Percentiles rank a stretch among this genome's conserved stretches.
Evolutionary conservation across 2,888 invertebrate genomes (phyloP).

Genomic region (Patella caerulea): DNA sequence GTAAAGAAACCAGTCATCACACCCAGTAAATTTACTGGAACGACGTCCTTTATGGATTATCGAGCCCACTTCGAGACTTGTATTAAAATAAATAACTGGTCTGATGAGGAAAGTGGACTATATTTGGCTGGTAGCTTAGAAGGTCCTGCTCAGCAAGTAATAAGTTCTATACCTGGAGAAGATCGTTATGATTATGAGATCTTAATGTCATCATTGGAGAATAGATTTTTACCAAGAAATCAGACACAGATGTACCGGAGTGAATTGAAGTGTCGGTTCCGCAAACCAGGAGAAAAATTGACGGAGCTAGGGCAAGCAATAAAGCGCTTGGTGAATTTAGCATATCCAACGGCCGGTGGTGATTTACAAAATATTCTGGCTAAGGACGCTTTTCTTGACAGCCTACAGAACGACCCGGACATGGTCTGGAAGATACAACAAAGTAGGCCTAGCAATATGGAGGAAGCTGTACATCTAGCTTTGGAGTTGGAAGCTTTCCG

Average conservation of each 20-base stretch:
- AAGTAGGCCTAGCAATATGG: constrained; percentile 10
- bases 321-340: neutral
- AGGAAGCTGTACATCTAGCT: constrained; percentile 13
- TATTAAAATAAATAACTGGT: too few species aligned
- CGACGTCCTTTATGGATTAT: too few species aligned
- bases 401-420: neutral
- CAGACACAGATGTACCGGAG: neutral
- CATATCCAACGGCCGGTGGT: constrained; percentile 6
- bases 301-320: neutral
- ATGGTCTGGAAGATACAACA: constrained; percentile 11
- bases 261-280: neutral
- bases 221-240: too few species aligned
- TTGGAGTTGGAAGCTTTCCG: constrained; percentile 1
- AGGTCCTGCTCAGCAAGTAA: too few species aligned
- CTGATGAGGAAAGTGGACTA: too few species aligned
- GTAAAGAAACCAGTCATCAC: too few species aligned
- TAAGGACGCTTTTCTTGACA: neutral
- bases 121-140: too few species aligned
- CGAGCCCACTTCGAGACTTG: too few species aligned
- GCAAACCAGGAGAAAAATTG: neutral
- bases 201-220: too few species aligned
- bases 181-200: too few species aligned
- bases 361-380: constrained; percentile 13
- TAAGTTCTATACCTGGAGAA: too few species aligned
- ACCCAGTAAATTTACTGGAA: too few species aligned